Percentiles rank a stretch among this genome's conserved stretches.
Conservation (phyloP, 1,140 invertebrate genomes). For the Drosophila azteca region DNA sequence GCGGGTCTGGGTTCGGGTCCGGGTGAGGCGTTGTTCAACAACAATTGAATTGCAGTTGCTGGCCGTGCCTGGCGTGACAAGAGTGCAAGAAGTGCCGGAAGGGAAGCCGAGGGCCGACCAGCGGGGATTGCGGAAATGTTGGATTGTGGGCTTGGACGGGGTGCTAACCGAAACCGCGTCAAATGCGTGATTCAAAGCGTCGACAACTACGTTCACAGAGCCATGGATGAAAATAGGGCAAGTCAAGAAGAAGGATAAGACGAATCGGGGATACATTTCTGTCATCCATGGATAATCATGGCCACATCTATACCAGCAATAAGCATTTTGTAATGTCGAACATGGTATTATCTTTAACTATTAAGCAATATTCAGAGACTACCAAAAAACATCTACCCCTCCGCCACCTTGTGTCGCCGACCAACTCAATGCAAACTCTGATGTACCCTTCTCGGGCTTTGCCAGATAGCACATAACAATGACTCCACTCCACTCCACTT, state of each 20-base stretch:
- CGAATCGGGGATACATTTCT: constrained; percentile 5
- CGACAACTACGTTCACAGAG: constrained; percentile 15
- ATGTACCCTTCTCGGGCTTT: no score
- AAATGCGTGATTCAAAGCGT: constrained; percentile 57
- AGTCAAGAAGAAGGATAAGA: no score
- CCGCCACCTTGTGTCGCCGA: no score
- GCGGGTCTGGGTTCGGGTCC: neutral
- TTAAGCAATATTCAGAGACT: no score
- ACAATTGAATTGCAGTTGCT: constrained; percentile 81
- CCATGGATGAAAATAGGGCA: constrained; percentile 12
- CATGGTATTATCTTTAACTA: no score
- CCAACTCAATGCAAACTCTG: no score
- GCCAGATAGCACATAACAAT: constrained; percentile 5
- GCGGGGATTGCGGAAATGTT: neutral
- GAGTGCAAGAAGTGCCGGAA: constrained; percentile 52
- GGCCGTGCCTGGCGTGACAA: constrained; percentile 78
- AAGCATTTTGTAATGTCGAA: no score
- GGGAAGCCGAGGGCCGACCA: constrained; percentile 12
- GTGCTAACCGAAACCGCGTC: constrained; percentile 23
- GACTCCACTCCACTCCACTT: constrained; percentile 11
- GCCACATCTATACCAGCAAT: no score
- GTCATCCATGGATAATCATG: neutral
- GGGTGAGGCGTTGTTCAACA: constrained; percentile 47
- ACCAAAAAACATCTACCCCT: no score
- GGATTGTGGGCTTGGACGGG: constrained; percentile 1